A percentile compares a stretch with the other conserved stretches of the same genome.
phyloP scores from a whole-genome alignment of 2,113 vertebrate species.

The Zosterops hypoxanthus region DNA sequence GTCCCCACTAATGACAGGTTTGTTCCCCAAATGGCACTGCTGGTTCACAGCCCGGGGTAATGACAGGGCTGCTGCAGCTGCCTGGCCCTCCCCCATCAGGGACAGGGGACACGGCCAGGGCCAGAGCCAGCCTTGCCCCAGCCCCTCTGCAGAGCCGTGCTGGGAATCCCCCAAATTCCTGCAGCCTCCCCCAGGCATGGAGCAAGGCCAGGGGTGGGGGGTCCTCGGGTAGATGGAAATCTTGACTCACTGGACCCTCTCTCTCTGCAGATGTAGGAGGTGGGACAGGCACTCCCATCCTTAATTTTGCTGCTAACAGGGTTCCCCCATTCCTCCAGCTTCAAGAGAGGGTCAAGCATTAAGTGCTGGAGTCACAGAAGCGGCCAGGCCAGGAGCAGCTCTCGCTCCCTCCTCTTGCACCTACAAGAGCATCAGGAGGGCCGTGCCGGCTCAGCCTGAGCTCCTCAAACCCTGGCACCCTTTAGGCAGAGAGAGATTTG shows the following conservation, averaged over 20 bases:
- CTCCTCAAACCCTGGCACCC: neutral
- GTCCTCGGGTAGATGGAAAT: neutral
- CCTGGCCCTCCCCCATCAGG: neutral
- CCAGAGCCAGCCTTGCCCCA: neutral
- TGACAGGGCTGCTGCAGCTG: neutral
- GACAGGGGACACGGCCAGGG: neutral
- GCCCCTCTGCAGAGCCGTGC: neutral
- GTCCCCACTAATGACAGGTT: neutral
- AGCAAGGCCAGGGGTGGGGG: neutral
- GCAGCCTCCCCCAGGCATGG: fast-evolving
- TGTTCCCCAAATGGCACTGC: fast-evolving
- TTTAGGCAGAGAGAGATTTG: neutral
- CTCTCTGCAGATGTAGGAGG: neutral
- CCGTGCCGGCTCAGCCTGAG: neutral
- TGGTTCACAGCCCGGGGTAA: neutral
- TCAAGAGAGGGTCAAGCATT: fast-evolving
- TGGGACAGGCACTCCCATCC: too few species aligned
- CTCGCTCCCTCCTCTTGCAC: neutral
- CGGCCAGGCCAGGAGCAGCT: neutral
- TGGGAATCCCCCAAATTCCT: neutral
- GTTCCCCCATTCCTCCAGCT: neutral
- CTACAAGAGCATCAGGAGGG: neutral
- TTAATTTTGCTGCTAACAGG: neutral
- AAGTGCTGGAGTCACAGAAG: fast-evolving
- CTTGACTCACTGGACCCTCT: fast-evolving